Evolutionary conservation across 2,888 invertebrate species (phyloP), one percentile per base, ranked within the genome.

Genomic region (Linnaemya tessellans): DNA sequence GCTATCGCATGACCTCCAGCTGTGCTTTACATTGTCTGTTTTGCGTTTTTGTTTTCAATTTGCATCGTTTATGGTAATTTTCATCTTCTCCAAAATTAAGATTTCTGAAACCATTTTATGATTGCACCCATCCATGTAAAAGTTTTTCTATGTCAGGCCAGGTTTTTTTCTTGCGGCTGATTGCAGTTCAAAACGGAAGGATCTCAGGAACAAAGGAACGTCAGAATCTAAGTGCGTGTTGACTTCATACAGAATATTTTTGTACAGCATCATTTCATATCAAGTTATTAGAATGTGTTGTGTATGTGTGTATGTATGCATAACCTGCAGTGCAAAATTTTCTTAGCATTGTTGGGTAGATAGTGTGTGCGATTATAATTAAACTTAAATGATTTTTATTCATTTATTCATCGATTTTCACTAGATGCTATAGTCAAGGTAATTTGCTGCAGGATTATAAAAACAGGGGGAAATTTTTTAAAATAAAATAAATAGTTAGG

Each of bases 131-230:
- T 67, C n/a, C 49, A 30, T 49, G 67, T 74, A 20, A 18, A 15
- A 38, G 49, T 41, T 15, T 38, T 74, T 60, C 65, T 60, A 51
- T 67, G 67, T 62, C 62, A 62, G 41, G 25, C 54, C 41, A 54
- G 64, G 18, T 18, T 38, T 64, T 60, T 49, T 22, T 49, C 10
- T 49, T 38, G 38, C 49, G 11, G 18, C 1, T 51, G 51, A 67
- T 58, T 67, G 13, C 35, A 58, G 9, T 38, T 38, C 62, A 43
- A 65, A 73, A 56, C 73, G 73, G 80, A 73, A 73, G 73, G 58
- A 73, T 54, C 35, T 43, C 18, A 7, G 41, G 18, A 7, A 18
- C 49, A 35, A 67, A 67, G 46, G 13, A 51, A 43, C 2, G n/a
- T 7, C 2, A n/a, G 54, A 22, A 25, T 65, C n/a, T 30, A 11